Evolutionary conservation across 2,797 vertebrate genomes (phyloP).

Genomic region (Neopelma chrysocephalum): DNA sequence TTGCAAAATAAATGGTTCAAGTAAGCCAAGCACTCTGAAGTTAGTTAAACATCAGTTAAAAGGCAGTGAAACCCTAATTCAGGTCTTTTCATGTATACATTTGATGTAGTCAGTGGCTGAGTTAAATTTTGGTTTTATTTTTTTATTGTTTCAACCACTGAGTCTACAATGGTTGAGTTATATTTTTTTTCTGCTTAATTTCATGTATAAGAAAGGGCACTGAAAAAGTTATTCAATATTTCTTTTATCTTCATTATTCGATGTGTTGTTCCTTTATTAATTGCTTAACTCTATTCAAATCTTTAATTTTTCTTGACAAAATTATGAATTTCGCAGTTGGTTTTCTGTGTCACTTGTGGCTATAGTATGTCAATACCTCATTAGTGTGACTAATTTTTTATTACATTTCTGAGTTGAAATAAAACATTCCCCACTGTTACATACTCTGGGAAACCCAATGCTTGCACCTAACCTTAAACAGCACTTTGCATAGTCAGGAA

Average conservation of each 20-base stretch:
- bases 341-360: neutral
- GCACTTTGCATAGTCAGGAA: neutral
- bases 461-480: neutral
- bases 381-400: neutral
- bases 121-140: neutral
- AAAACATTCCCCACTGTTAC: neutral
- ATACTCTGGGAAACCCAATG: neutral
- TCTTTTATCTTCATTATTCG: neutral
- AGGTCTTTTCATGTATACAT: neutral
- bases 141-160: neutral
- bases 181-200: neutral
- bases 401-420: neutral
- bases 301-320: neutral
- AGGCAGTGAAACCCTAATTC: neutral
- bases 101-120: neutral
- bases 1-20: neutral
- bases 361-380: neutral
- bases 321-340: rapidly evolving
- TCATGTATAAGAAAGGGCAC: neutral
- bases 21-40: neutral
- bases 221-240: neutral
- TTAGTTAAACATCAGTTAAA: neutral
- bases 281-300: neutral
- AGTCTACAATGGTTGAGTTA: neutral
- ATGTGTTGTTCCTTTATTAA: neutral